phyloP scores from a whole-genome alignment of 1,140 invertebrate species.

The Eueides isabella region DNA sequence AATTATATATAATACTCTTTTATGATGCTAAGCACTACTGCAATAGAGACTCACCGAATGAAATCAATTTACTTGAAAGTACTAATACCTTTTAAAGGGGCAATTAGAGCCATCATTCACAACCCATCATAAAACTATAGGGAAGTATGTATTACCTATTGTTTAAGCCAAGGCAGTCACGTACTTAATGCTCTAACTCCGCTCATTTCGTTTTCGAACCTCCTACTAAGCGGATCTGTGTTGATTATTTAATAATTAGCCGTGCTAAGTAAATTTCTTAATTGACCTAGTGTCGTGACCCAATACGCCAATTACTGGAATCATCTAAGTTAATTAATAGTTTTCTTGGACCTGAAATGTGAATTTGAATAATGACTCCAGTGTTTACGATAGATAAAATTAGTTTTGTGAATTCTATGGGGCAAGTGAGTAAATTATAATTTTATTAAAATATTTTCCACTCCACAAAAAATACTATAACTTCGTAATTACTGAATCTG shows the following conservation, averaged over 20 bases:
- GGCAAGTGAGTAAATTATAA: slow-evolving; percentile 18
- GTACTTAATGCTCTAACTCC: not conserved
- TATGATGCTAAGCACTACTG: not conserved
- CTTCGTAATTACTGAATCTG: no score
- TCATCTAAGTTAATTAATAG: slow-evolving; percentile 20
- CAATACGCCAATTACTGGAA: slow-evolving; percentile 28
- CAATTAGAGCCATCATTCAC: slow-evolving; percentile 27
- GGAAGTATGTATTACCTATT: slow-evolving; percentile 29
- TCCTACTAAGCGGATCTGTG: not conserved
- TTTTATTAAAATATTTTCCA: not conserved
- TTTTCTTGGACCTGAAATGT: slow-evolving; percentile 24
- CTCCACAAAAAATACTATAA: no score
- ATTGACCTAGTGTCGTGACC: slow-evolving; percentile 27
- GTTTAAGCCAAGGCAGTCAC: slow-evolving; percentile 14
- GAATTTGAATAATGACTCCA: slow-evolving; percentile 21
- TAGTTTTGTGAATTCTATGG: slow-evolving; percentile 10
- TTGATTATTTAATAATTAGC: slow-evolving; percentile 21
- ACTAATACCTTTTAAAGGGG: slow-evolving; percentile 26
- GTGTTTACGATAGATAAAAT: slow-evolving; percentile 26
- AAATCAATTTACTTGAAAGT: slow-evolving; percentile 12
- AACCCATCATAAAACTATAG: slow-evolving; percentile 21
- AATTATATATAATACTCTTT: no score
- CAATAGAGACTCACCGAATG: not conserved
- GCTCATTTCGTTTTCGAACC: slow-evolving; percentile 27
- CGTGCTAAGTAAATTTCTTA: slow-evolving; percentile 22